Base-by-base conservation (phyloP, 2,113 vertebrate genomes). In the Dermatemys mawii region DNA sequence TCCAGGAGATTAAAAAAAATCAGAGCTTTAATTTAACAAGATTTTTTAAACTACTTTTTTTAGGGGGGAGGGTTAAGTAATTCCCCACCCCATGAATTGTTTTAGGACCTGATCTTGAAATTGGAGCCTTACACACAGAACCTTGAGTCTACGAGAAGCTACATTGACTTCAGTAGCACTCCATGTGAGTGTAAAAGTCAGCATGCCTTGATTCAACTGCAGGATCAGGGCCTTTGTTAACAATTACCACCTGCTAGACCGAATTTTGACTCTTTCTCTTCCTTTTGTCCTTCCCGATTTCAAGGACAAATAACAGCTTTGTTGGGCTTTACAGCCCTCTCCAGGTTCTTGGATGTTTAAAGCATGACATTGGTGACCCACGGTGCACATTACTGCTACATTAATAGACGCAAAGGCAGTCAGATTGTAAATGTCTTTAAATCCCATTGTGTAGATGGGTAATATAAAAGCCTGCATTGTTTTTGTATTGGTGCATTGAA, bases 1-100 rank as follows among this genome's bases (percentile, higher is more conserved):
- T 96, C 81, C 88, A 44, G 86, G 82, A 79, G 92, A 12, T 83
- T 92, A 93, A 21, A 0, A 0, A 96, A 92, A 89, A 78, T 86
- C 13, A 73, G 81, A 78, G 57, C 78, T 88, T 16, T 49, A 12
- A 48, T 48, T 48, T 48, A 48, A 48, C 48, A 48, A 48, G 46
- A 24, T 12, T 60, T 60, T 32, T 60, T 14, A 60, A 29, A 14
- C 11, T 16, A 32, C 29, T 60, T 60, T 14, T 48, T 48, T 46
- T 46, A 6, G 46, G 46, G 5, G 49, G 6, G 50, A 17, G 16
- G 14, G 10, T 55, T 27, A 57, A 29, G 54, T 55, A 57, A 57
- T 57, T 54, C 9, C 9, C 9, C 9, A 21, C 13, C 24, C 54
- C 11, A 24, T 24, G 38, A 41, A 73, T 41, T 73, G 67, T 41